These are phyloP conservation scores for Brassicogethes aeneus DNA, from an alignment of 2,888 invertebrate genomes.

Conservation along the genomic window DNA sequence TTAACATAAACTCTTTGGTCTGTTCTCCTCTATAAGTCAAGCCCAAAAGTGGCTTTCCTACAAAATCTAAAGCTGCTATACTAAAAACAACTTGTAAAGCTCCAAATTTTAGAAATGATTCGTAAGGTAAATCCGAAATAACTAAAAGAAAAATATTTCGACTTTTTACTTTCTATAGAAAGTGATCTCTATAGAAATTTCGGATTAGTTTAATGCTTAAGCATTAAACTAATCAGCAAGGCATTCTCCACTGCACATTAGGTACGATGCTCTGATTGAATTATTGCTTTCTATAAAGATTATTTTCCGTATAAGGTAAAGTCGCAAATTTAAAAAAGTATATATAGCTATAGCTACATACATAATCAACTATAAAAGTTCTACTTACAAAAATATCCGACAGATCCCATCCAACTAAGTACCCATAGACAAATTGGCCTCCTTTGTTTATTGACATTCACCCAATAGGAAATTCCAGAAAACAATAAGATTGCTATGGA, in stretches of 20 bases:
- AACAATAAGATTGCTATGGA: constrained; percentile 28
- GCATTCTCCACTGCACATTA: too few species aligned
- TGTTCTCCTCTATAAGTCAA: constrained; percentile 31
- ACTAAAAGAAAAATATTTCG: too few species aligned
- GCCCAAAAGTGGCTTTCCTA: constrained; percentile 30
- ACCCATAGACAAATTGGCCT: constrained; percentile 31
- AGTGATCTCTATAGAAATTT: too few species aligned
- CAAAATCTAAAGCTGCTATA: constrained; percentile 30
- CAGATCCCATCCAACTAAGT: constrained; percentile 45
- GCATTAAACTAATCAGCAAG: background rate
- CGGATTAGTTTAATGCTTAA: background rate
- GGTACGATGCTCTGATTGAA: too few species aligned
- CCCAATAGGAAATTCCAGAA: constrained; percentile 26
- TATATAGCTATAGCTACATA: too few species aligned
- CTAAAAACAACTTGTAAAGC: constrained; percentile 32
- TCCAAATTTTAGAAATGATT: constrained; percentile 30
- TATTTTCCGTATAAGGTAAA: too few species aligned
- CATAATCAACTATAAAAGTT: constrained; percentile 1
- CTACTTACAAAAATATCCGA: constrained; percentile 49
- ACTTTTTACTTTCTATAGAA: too few species aligned
- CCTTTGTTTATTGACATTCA: constrained; percentile 28
- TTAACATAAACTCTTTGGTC: constrained; percentile 26
- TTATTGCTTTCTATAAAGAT: too few species aligned
- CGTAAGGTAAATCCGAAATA: constrained; percentile 28
- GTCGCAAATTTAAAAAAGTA: too few species aligned